Percentiles rank a stretch among this genome's conserved stretches.
phyloP scores from a whole-genome alignment of 2,797 vertebrate genomes.

The Microctenopoma steveboyesi region DNA sequence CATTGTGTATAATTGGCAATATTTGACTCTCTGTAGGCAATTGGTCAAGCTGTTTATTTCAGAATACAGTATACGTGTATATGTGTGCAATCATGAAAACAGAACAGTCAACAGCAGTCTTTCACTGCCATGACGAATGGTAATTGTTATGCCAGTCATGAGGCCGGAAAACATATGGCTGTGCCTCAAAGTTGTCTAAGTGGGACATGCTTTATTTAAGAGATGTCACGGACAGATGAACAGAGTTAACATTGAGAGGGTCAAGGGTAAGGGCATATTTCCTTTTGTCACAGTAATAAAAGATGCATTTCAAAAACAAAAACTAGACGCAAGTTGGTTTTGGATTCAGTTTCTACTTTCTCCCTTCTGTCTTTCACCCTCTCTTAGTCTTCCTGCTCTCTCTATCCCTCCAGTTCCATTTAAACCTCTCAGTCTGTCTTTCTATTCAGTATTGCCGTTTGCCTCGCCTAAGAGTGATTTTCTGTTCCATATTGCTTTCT shows the following conservation, averaged over 20 bases:
- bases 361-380: too few species aligned
- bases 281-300: constrained; percentile 15
- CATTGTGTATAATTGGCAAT: not conserved
- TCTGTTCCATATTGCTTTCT: too few species aligned
- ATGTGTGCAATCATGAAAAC: not conserved
- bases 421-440: too few species aligned
- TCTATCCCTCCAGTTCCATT: too few species aligned
- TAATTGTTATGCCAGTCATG: constrained; percentile 22
- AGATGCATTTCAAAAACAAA: constrained; percentile 15
- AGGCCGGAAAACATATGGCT: constrained; percentile 8
- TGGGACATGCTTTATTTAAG: constrained; percentile 37
- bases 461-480: too few species aligned
- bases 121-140: constrained; percentile 2
- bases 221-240: constrained; percentile 36
- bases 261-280: constrained; percentile 30
- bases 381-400: too few species aligned
- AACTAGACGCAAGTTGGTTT: too few species aligned
- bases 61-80: not conserved
- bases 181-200: constrained; percentile 13
- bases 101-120: constrained; percentile 1
- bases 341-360: too few species aligned
- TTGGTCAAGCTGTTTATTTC: not conserved
- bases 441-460: too few species aligned
- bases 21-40: not conserved
- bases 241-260: constrained; percentile 29